phyloP scores from a whole-genome alignment of 2,888 invertebrate species.

The Gibbula magus region DNA sequence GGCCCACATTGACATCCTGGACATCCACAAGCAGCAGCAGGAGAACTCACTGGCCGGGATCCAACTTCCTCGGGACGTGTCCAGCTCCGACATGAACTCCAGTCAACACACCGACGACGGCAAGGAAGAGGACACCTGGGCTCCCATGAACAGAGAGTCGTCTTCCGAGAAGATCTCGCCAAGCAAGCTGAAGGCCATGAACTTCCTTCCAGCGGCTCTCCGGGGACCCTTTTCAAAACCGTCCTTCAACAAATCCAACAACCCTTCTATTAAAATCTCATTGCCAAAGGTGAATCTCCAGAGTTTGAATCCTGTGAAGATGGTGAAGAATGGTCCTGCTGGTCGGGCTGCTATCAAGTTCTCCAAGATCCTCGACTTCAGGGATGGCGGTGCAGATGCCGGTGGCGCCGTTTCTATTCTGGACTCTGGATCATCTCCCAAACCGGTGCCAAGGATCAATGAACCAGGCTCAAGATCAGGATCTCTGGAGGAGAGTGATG shows the following conservation, averaged over 20 bases:
- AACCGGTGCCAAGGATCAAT: slow-evolving; percentile 14
- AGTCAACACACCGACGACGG: neutral
- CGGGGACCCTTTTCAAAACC: slow-evolving; percentile 24
- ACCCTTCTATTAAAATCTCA: slow-evolving; percentile 21
- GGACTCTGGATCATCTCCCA: slow-evolving; percentile 12
- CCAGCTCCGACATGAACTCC: slow-evolving; percentile 44
- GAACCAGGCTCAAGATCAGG: neutral
- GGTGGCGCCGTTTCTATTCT: slow-evolving; percentile 7
- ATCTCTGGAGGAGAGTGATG: slow-evolving; percentile 55
- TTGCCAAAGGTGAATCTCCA: slow-evolving; percentile 40
- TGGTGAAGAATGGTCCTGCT: slow-evolving; percentile 39
- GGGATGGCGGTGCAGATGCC: slow-evolving; percentile 12
- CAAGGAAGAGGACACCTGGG: neutral
- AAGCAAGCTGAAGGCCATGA: neutral
- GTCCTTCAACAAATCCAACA: slow-evolving; percentile 18
- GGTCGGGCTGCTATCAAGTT: slow-evolving; percentile 18
- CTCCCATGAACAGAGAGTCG: neutral
- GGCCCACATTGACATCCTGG: slow-evolving; percentile 65
- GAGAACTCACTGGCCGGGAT: slow-evolving; percentile 65
- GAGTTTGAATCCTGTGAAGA: slow-evolving; percentile 83
- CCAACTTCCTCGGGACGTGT: slow-evolving; percentile 65
- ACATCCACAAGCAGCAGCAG: slow-evolving; percentile 68
- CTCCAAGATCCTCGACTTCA: slow-evolving; percentile 16
- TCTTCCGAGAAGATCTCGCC: neutral
- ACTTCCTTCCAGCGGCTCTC: slow-evolving; percentile 21